A percentile compares a stretch with the other conserved stretches of the same genome.
phyloP scores from a whole-genome alignment of 2,888 invertebrate species.

The Ditula angustiorana region DNA sequence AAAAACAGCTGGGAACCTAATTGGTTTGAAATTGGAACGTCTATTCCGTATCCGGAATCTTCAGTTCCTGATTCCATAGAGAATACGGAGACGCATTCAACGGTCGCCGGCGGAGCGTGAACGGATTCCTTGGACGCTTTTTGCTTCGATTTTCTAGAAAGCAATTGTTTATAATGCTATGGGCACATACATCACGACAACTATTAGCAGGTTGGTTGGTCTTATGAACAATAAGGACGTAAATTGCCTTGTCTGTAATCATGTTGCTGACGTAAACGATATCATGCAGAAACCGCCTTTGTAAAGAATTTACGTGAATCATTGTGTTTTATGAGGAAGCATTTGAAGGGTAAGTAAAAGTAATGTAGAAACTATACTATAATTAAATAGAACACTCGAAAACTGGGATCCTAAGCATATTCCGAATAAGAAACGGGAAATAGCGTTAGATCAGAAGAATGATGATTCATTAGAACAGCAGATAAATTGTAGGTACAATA shows the following conservation, averaged over 20 bases:
- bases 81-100: conserved; percentile 31
- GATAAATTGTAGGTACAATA: neutral
- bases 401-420: no score
- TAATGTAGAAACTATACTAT: neutral
- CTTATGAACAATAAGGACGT: neutral
- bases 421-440: no score
- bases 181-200: neutral
- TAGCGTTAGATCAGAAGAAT: no score
- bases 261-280: conserved; percentile 12
- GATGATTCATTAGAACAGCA: no score
- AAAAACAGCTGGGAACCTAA: conserved; percentile 39
- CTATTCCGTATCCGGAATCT: conserved; percentile 41
- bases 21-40: conserved; percentile 33
- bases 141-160: conserved; percentile 25
- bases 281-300: conserved; percentile 6
- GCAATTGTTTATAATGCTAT: conserved; percentile 6
- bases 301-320: conserved; percentile 6
- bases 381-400: neutral
- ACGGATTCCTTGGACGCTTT: conserved; percentile 32
- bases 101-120: conserved; percentile 28
- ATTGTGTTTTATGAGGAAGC: neutral
- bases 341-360: no score
- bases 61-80: conserved; percentile 40
- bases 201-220: neutral
- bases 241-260: neutral